Evolutionary conservation across 1,140 invertebrate genomes (phyloP).

Genomic region (Chrysomallon squamiferum): DNA sequence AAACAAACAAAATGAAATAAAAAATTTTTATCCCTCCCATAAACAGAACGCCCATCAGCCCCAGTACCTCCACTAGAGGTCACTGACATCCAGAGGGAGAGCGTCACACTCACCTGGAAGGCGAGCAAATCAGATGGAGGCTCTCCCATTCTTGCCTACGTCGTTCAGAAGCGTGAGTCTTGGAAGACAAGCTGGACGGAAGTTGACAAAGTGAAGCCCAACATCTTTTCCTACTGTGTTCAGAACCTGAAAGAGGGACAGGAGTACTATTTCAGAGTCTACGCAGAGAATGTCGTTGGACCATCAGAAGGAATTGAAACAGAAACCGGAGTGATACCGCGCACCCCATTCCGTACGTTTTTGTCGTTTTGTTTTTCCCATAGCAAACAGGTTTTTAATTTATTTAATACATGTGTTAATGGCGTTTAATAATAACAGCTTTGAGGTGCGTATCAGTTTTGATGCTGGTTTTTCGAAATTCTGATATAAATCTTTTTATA

Average conservation of each 20-base stretch:
- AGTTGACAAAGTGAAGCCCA: slow-evolving; percentile 27
- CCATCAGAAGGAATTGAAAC: slow-evolving; percentile 81
- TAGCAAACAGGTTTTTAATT: too few relatives aligned
- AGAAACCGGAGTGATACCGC: slow-evolving; percentile 66
- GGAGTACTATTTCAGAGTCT: slow-evolving; percentile 93
- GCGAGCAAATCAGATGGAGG: slow-evolving; percentile 72
- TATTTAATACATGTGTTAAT: too few relatives aligned
- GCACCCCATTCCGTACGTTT: slow-evolving; percentile 72
- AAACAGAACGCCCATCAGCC: slow-evolving; percentile 72
- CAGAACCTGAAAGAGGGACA: slow-evolving; percentile 89
- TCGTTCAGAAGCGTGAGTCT: slow-evolving; percentile 56
- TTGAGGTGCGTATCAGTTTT: too few relatives aligned
- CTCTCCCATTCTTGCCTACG: slow-evolving; percentile 48
- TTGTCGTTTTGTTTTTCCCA: slow-evolving; percentile 1
- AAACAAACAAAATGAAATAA: too few relatives aligned
- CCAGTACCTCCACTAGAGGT: slow-evolving; percentile 89
- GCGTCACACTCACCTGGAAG: slow-evolving; percentile 86
- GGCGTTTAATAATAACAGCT: too few relatives aligned
- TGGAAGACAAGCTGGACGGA: slow-evolving; percentile 38
- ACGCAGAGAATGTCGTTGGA: slow-evolving; percentile 92
- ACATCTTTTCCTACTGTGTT: slow-evolving; percentile 64
- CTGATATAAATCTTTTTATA: too few relatives aligned
- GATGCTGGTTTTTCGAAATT: too few relatives aligned
- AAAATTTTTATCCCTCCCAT: not conserved
- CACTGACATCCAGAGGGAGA: slow-evolving; percentile 63